phyloP scores from a whole-genome alignment of 1,140 invertebrate genomes.

The Gryon sp. region DNA sequence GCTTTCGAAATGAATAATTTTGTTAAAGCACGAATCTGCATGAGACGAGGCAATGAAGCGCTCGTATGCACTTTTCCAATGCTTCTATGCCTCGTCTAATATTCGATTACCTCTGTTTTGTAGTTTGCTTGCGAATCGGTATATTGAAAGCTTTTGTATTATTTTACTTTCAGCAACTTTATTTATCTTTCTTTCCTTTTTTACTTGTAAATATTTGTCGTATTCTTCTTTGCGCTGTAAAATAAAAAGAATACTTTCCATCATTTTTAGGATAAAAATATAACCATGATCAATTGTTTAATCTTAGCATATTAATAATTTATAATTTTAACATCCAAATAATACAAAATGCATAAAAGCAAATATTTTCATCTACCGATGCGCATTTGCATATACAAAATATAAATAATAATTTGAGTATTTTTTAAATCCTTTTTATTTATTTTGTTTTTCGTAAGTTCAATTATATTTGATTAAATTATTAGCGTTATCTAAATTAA shows the following conservation, averaged over 20 bases:
- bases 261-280: too few relatives aligned
- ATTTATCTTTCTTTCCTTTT: slow-evolving; percentile 35
- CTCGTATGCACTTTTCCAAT: slow-evolving; percentile 40
- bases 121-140: slow-evolving; percentile 60
- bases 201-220: slow-evolving; percentile 46
- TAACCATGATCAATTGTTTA: neutral
- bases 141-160: slow-evolving; percentile 59
- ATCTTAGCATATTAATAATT: too few relatives aligned
- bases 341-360: too few relatives aligned
- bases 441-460: too few relatives aligned
- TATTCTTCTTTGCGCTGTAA: slow-evolving; percentile 17
- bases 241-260: slow-evolving; percentile 1
- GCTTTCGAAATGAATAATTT: slow-evolving; percentile 59
- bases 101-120: slow-evolving; percentile 51
- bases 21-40: slow-evolving; percentile 57
- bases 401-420: slow-evolving; percentile 3
- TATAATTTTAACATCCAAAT: neutral
- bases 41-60: slow-evolving; percentile 57
- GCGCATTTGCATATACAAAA: slow-evolving; percentile 18
- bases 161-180: slow-evolving; percentile 49
- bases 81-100: slow-evolving; percentile 53
- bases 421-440: too few relatives aligned
- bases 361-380: slow-evolving; percentile 45
- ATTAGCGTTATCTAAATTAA: too few relatives aligned
- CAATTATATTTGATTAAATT: too few relatives aligned